Base-by-base conservation (phyloP, 2,113 vertebrate species). In the Serinus canaria region DNA sequence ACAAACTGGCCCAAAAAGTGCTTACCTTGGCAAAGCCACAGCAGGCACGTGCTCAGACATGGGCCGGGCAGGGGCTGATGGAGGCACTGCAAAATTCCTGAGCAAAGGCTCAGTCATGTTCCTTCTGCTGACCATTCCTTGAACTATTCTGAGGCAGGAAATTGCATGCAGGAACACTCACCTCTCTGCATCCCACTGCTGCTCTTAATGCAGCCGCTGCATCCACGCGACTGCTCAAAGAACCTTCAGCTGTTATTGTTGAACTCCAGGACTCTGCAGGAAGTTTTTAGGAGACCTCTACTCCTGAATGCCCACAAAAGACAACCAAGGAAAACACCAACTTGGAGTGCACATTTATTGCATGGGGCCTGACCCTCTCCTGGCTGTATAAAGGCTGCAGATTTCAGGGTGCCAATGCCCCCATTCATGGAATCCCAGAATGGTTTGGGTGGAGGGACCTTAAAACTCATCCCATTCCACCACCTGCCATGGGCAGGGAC, bases 1-100 rank as follows among this genome's bases (percentile, higher is more conserved):
- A 89, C 62, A 60, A 16, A 87, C 20, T 35, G 27, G 44, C 67
- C 75, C 86, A 7, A 35, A 60, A 56, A 41, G 50, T 0, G 8
- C 11, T 41, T 67, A 19, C 17, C 19, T 44, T 31, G 66, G 64
- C 79, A 64, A 18, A 83, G 66, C 44, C 55, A 14, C 27, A 8
- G 13, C 24, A 33, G 82, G 70, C 23, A 39, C 0, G 0, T 25
- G 52, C 47, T 35, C 22, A 49, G 56, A 12, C 5, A 2, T 1
- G 17, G 27, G n/a, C 2, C 0, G 0, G 46, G 53, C 69, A 41
- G 46, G 47, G 20, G 77, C 68, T 52, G 39, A 63, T 31, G 24
- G 50, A 20, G 37, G n/a, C 66, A 25, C 73, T 35, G 60, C 2
- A 2, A 62, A 68, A 50, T 47, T 72, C 8, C 25, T 7, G n/a